Evolutionary conservation across 2,797 vertebrate genomes (phyloP).

Genomic region (Cuniculus paca): DNA sequence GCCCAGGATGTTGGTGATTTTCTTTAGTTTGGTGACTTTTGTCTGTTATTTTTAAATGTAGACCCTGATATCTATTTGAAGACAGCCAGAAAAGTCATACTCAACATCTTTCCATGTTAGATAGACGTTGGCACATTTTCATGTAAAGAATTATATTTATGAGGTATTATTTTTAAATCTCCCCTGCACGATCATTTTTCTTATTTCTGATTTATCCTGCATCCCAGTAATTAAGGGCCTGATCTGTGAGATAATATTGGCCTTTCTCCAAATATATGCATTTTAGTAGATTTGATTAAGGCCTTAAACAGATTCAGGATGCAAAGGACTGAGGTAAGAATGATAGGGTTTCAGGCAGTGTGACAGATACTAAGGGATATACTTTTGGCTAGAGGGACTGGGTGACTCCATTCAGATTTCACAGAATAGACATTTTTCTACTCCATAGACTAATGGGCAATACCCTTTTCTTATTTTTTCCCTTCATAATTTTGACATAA

Average conservation of each 20-base stretch:
- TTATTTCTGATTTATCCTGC: not conserved
- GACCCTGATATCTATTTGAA: not conserved
- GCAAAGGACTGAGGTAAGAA: slow-evolving; percentile 43
- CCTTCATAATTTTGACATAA: slow-evolving; percentile 79
- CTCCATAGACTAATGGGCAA: slow-evolving; percentile 62
- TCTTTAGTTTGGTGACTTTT: not conserved
- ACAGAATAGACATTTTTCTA: slow-evolving; percentile 69
- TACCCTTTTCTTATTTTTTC: slow-evolving; percentile 63
- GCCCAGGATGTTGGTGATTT: not conserved
- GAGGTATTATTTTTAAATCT: slow-evolving; percentile 25
- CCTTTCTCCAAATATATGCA: slow-evolving; percentile 19
- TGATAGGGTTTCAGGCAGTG: slow-evolving; percentile 44
- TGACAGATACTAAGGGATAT: slow-evolving; percentile 68
- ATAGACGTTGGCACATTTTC: not conserved
- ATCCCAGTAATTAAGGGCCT: slow-evolving; percentile 40
- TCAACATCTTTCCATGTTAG: slow-evolving; percentile 26
- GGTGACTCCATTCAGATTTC: slow-evolving; percentile 71
- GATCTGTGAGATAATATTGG: slow-evolving; percentile 25
- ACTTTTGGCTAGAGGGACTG: slow-evolving; percentile 67
- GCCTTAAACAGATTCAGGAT: slow-evolving; percentile 28
- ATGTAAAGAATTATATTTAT: slow-evolving; percentile 10
- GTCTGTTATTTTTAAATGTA: slow-evolving; percentile 41
- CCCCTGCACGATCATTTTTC: not conserved
- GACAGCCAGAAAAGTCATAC: not conserved
- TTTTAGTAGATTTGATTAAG: slow-evolving; percentile 67